phyloP scores from a whole-genome alignment of 1,140 invertebrate species.

The Pogonomyrmex barbatus region DNA sequence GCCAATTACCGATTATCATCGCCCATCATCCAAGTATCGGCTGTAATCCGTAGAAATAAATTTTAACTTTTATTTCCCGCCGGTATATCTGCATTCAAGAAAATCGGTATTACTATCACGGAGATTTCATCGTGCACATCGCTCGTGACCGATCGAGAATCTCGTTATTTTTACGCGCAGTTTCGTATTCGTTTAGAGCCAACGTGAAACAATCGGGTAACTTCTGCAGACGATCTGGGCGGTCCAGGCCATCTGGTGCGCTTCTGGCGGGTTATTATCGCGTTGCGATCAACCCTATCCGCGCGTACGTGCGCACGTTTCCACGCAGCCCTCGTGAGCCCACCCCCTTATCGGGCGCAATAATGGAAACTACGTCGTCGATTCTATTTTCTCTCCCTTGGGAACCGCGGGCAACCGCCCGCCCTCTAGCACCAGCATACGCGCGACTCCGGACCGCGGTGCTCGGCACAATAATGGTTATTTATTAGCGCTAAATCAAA shows the following conservation, averaged over 20 bases:
- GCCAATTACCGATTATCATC: conserved; percentile 54
- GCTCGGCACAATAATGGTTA: conserved; percentile 84
- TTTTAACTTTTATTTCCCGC: neutral
- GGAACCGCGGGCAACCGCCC: conserved; percentile 76
- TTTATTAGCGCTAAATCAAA: conserved; percentile 86
- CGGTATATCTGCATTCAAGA: neutral
- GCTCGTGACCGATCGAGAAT: neutral
- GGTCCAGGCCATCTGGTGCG: conserved; percentile 62
- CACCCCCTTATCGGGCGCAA: conserved; percentile 74
- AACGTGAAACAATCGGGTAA: conserved; percentile 17
- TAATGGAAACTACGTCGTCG: conserved; percentile 85
- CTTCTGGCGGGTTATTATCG: conserved; percentile 63
- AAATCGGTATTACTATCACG: neutral
- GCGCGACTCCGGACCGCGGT: conserved; percentile 42
- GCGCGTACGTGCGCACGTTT: conserved; percentile 55
- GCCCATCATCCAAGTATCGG: conserved; percentile 36
- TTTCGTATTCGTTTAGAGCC: neutral
- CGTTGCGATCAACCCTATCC: conserved; percentile 71
- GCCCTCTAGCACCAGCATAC: conserved; percentile 60
- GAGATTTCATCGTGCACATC: conserved; percentile 1
- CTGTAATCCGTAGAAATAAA: conserved; percentile 24
- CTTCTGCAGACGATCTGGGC: conserved; percentile 43
- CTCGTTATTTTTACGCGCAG: neutral
- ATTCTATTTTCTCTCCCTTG: conserved; percentile 86
- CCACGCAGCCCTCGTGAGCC: conserved; percentile 53